Conservation (phyloP, 23 tunicate species). For the Halocynthia aurantium region DNA sequence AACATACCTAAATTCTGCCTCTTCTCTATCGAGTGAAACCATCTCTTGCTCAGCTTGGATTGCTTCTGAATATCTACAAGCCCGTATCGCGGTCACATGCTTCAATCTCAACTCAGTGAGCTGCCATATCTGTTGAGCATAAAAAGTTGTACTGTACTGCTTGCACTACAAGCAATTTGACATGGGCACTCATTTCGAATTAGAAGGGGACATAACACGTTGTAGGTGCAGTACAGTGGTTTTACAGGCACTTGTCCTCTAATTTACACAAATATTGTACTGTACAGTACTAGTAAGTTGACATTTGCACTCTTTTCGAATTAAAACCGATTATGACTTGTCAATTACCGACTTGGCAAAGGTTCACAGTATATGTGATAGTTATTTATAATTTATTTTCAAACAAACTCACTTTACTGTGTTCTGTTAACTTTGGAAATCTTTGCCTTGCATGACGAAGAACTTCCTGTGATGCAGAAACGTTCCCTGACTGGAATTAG, state of each 20-base stretch:
- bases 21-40: conserved; percentile 19
- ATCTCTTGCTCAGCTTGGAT: conserved; percentile 39
- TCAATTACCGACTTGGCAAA: too few species aligned
- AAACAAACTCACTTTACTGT: conserved; percentile 6
- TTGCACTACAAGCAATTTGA: neutral
- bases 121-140: conserved; percentile 52
- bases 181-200: too few species aligned
- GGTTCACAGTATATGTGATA: too few species aligned
- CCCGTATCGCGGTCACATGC: conserved; percentile 30
- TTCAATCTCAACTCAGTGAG: conserved; percentile 37
- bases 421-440: conserved; percentile 40
- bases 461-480: conserved; percentile 34
- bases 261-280: too few species aligned
- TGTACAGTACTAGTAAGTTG: too few species aligned
- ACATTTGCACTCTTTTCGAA: neutral
- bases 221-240: too few species aligned
- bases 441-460: conserved; percentile 33
- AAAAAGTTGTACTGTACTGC: too few species aligned
- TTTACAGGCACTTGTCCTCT: conserved; percentile 11
- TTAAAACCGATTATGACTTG: too few species aligned
- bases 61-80: conserved; percentile 57
- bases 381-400: too few species aligned
- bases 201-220: neutral
- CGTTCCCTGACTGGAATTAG: conserved; percentile 50
- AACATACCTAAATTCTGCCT: conserved; percentile 25